Percentiles rank a stretch among this genome's conserved stretches.
phyloP scores from a whole-genome alignment of 2,888 invertebrate species.

The Cetonia aurata region DNA sequence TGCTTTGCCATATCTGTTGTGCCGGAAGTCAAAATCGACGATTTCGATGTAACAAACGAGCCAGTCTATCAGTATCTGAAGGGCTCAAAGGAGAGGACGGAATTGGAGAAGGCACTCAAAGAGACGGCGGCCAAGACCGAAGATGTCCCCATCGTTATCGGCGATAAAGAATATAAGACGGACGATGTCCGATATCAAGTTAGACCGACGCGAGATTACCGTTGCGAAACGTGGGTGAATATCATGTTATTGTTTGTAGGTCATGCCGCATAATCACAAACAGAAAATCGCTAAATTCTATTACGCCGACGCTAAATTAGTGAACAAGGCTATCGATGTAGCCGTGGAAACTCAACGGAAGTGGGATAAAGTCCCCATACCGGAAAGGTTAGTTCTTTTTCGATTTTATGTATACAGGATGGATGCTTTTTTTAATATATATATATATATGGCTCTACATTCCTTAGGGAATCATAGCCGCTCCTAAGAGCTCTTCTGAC shows the following conservation, averaged over 20 bases:
- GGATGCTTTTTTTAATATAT: too few species aligned
- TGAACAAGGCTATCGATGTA: constrained; percentile 87
- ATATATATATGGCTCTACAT: too few species aligned
- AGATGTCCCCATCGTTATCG: constrained; percentile 97
- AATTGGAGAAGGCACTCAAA: constrained; percentile 78
- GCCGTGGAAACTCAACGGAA: constrained; percentile 82
- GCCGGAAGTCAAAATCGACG: constrained; percentile 74
- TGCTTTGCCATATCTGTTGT: constrained; percentile 74
- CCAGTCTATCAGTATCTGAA: constrained; percentile 85
- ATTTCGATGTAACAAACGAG: constrained; percentile 82
- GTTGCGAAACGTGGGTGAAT: not conserved
- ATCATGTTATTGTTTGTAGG: constrained; percentile 56
- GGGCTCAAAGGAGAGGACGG: constrained; percentile 84
- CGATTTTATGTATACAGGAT: too few species aligned
- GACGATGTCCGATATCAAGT: constrained; percentile 84
- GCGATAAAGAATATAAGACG: constrained; percentile 86
- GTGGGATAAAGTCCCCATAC: constrained; percentile 91
- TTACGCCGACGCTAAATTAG: constrained; percentile 86
- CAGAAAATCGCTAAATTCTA: constrained; percentile 92
- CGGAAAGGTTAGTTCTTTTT: constrained; percentile 70
- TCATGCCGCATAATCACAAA: constrained; percentile 91
- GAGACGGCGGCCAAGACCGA: constrained; percentile 75
- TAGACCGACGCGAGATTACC: constrained; percentile 56
- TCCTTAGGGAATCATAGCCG: too few species aligned
- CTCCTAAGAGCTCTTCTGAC: too few species aligned